Evolutionary conservation across 2,797 vertebrate species (phyloP).

Genomic region (Parauchenoglanis ngamensis): DNA sequence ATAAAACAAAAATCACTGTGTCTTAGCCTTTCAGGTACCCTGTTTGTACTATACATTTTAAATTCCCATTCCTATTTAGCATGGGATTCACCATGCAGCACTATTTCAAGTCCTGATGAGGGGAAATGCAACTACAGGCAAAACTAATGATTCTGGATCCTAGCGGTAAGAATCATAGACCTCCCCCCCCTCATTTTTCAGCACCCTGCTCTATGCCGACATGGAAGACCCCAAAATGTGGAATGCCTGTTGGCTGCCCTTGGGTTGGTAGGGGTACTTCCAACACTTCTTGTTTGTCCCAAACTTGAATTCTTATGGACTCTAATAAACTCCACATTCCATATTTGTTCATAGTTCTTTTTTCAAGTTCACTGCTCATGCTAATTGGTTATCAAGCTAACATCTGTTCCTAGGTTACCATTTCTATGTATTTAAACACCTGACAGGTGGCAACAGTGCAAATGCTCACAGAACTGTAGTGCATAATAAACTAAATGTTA

Average conservation of each 20-base stretch:
- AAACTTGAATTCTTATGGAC: not conserved
- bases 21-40: not conserved
- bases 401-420: not conserved
- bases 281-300: not conserved
- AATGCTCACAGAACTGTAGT: not conserved
- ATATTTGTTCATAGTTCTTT: not conserved
- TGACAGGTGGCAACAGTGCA: not conserved
- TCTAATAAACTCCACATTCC: not conserved
- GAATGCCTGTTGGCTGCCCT: no score
- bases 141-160: no score
- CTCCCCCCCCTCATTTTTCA: not conserved
- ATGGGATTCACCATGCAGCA: not conserved
- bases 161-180: not conserved
- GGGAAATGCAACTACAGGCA: not conserved
- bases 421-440: constrained; percentile 5
- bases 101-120: not conserved
- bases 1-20: not conserved
- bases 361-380: not conserved
- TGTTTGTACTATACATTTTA: not conserved
- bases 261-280: not conserved
- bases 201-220: not conserved
- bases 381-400: not conserved
- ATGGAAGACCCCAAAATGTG: not conserved
- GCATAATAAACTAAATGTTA: not conserved
- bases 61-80: not conserved